Base-by-base conservation (phyloP, 2,888 invertebrate genomes). In the Himalopsyche tibetana region DNA sequence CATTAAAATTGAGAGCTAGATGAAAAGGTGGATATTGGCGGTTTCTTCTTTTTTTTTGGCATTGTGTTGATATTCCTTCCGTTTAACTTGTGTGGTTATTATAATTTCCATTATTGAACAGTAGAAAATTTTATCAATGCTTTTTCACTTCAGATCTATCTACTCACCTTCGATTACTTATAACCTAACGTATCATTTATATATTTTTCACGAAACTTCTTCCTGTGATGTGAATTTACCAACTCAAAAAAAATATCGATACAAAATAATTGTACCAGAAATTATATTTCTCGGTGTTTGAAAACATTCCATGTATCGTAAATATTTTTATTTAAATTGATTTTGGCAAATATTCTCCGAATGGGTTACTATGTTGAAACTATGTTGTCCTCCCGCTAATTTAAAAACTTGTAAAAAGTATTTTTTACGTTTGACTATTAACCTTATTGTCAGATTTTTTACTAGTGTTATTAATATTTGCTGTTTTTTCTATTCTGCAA, bases 1-100 rank as follows among this genome's bases (percentile, higher is more conserved):
- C 74, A 74, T 74, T 74, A 15, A 74, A 74, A 36, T 74, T 74
- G 74, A 74, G 74, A 74, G 74, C 74, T 74, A 74, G 74, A 36
- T 74, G 74, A 74, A 74, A 74, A 12, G 15, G 74, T 74, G 36
- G 28, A 15, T 63, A 11, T 63, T 63, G 63, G 63, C 4, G 9
- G 8, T 63, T 63, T 63, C 63, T 74, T 74, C 36, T 74, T 74
- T 74, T 63, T 63, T 63, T 63, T 11, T 63, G 11, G 19, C n/a
- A 63, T 19, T 15, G 5, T 63, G 19, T 63, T 63, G 9, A 74
- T 28, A 36, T 74, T 36, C 38, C 38, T 12, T 74, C 74, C 38
- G 15, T 38, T 74, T 38, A 51, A 51, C 15, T 15, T 51, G 51
- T 51, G 51, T 19, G 63, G 19, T 19, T 63, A 8, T 63, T 63